Base-by-base conservation (phyloP, 37 sponge, comb jelly and placozoan species). In the Diacarnus erythraeanus region DNA sequence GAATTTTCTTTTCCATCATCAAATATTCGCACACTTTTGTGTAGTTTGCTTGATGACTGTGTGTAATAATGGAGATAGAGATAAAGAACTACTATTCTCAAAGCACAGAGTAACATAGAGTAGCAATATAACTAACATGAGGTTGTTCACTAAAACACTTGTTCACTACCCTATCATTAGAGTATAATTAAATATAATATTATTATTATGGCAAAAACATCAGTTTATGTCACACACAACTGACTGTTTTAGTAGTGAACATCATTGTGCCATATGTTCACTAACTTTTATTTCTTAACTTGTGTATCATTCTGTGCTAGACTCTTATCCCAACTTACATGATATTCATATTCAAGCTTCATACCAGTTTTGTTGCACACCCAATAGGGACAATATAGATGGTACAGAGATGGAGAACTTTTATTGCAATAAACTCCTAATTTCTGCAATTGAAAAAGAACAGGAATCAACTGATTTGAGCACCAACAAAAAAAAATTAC, bases 381-480 rank as follows among this genome's bases (percentile, higher is more conserved):
- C 78, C 78, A 77, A 12, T 63, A 61, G 21, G 78, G 64, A 61
- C 42, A 33, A 35, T 42, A 77, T 1, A 77, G 3, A 29, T 40
- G 63, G 23, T 63, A 27, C 6, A 63, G n/a, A 2, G 64, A 36
- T 2, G 38, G 42, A 6, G 9, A 10, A 35, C 21, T 25, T 12
- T 1, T 8, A 58, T 35, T 30, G 43, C 66, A 40, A 18, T 63
- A 64, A 1, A 77, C 40, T 3, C 64, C 38, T 37, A 77, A 9
- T 29, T 61, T 63, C 78, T 77, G 78, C 42, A 58, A 77, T 9
- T 59, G n/a, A n/a, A n/a, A n/a, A n/a, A n/a, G n/a, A n/a, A n/a
- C n/a, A n/a, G n/a, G n/a, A n/a, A n/a, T n/a, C n/a, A 54, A 54
- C 17, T 20, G 10, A 54, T 54, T 20, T 17, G 17, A 17, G 10